Evolutionary conservation across 2,797 vertebrate genomes (phyloP).

Genomic region (Selene dorsalis): DNA sequence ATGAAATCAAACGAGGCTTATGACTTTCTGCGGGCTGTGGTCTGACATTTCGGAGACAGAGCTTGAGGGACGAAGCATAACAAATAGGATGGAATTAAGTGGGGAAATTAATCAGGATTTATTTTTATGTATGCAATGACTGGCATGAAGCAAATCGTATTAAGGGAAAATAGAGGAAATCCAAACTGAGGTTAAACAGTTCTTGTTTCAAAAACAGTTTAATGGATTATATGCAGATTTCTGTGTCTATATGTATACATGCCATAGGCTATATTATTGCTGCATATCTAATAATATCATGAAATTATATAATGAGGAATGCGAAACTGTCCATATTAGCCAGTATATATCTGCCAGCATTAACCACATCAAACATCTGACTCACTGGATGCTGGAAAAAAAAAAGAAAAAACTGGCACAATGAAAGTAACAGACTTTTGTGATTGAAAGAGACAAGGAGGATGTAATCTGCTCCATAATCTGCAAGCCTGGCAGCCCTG

Average conservation of each 20-base stretch:
- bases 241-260: conserved; percentile 31
- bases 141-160: conserved; percentile 76
- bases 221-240: conserved; percentile 60
- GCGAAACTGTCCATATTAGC: not conserved
- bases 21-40: conserved; percentile 42
- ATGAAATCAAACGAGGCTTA: conserved; percentile 40
- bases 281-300: conserved; percentile 34
- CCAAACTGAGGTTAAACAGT: conserved; percentile 68
- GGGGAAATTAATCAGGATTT: conserved; percentile 78
- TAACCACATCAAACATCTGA: conserved; percentile 7
- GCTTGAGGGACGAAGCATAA: conserved; percentile 69
- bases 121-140: conserved; percentile 70
- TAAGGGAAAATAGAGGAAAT: conserved; percentile 68
- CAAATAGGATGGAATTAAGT: conserved; percentile 75
- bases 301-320: conserved; percentile 15
- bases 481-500: conserved; percentile 19
- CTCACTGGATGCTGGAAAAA: not conserved
- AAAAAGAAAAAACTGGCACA: not conserved
- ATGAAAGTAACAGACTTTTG: conserved; percentile 16
- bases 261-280: conserved; percentile 12
- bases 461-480: conserved; percentile 51
- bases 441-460: conserved; percentile 27
- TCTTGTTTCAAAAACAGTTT: conserved; percentile 64
- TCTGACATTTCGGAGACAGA: conserved; percentile 64
- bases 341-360: conserved; percentile 21